Base-by-base conservation (phyloP, 2,113 vertebrate genomes). In the Lasiurus cinereus region DNA sequence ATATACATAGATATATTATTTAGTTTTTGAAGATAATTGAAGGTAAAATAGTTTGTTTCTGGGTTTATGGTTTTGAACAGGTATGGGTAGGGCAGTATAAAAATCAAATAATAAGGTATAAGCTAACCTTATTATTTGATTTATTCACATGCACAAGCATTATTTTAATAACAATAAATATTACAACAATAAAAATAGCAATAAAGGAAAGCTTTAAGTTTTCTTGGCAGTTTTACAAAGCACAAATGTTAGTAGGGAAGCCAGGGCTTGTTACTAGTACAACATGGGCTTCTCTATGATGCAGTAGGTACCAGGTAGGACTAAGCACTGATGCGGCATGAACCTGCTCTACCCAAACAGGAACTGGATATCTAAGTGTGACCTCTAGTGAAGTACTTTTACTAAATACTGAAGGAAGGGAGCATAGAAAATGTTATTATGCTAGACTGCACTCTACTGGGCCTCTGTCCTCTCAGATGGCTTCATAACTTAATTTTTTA, bases 21-120 rank as follows among this genome's bases (percentile, higher is more conserved):
- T 86, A 43, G 21, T 78, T 46, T 89, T 79, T 86, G 19, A 90
- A 92, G 59, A 14, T 69, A 82, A 73, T 27, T 78, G 59, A 76
- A 74, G 29, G 16, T 72, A 76, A 64, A 92, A 74, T 11, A 83
- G 31, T 4, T 72, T 95, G 27, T 9, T 90, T 13, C 70, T 73
- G 39, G n/a, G 31, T 3, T 21, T 31, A 48, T 7, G 1, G 50
- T 33, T 83, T 36, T 90, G 46, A 77, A 74, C 1, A 56, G 27
- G 1, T 29, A 7, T 13, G 10, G 7, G 0, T 69, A 64, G n/a
- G n/a, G 29, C 76, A 15, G 13, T 64, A 56, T 46, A n/a, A 14
- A 73, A 92, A 67, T 87, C 86, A 72, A 24, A 72, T 18, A 72
- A 39, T 72, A 72, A 72, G 21, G 50, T 14, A 62, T 16, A 62